Evolutionary conservation across 2,888 invertebrate genomes (phyloP).

Genomic region (Apotomis capreana): DNA sequence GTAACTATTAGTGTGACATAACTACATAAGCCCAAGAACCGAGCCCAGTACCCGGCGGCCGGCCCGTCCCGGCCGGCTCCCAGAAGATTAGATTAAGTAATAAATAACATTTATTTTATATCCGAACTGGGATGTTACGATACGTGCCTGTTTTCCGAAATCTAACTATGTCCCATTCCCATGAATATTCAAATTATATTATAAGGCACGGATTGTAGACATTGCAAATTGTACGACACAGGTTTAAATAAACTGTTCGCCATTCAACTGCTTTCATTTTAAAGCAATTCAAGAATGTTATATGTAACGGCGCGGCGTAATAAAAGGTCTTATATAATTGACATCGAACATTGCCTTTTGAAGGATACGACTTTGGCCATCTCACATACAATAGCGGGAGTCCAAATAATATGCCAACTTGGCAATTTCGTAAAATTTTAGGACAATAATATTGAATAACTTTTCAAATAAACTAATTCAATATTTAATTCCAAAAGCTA

Average conservation of each 20-base stretch:
- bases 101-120: constrained; percentile 40
- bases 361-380: too few relatives aligned
- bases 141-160: constrained; percentile 30
- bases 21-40: constrained; percentile 8
- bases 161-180: background rate
- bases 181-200: constrained; percentile 19
- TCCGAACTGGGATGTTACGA: constrained; percentile 26
- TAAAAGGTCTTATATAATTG: too few relatives aligned
- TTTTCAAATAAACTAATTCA: too few relatives aligned
- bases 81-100: constrained; percentile 37
- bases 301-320: too few relatives aligned
- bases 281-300: too few relatives aligned
- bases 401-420: too few relatives aligned
- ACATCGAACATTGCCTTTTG: too few relatives aligned
- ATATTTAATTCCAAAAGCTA: too few relatives aligned
- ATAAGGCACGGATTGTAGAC: background rate
- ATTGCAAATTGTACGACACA: background rate
- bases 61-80: constrained; percentile 12
- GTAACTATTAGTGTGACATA: constrained; percentile 8
- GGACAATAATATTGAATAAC: too few relatives aligned
- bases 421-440: too few relatives aligned
- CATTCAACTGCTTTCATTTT: too few relatives aligned
- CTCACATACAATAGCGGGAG: too few relatives aligned
- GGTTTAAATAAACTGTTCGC: background rate
- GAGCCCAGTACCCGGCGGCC: background rate